These are phyloP conservation scores for Prionace glauca DNA, from an alignment of 2,797 vertebrate species.

Conservation along the genomic window DNA sequence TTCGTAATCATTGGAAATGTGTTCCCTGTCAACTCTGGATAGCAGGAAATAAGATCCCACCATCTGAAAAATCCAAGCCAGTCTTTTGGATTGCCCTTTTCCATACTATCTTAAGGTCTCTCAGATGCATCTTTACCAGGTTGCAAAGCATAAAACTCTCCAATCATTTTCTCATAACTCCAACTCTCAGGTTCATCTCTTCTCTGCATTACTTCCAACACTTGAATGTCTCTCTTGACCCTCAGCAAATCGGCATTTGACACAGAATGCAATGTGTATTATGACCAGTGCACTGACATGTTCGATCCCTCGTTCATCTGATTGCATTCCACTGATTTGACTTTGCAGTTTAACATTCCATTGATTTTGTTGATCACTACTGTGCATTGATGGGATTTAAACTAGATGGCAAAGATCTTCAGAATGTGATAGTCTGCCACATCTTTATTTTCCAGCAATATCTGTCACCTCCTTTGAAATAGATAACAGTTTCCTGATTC, in stretches of 20 bases:
- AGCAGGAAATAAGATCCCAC: no score
- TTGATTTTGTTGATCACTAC: neutral
- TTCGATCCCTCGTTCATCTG: neutral
- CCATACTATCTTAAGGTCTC: neutral
- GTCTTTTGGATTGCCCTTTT: neutral
- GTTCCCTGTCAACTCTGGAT: no score
- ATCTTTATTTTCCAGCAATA: neutral
- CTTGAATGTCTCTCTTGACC: neutral
- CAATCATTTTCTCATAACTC: neutral
- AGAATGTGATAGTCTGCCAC: neutral
- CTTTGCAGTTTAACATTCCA: neutral
- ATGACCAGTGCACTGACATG: neutral
- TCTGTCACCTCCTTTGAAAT: neutral
- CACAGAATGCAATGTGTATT: neutral
- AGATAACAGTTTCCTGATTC: neutral
- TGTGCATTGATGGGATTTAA: neutral
- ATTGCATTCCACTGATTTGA: neutral
- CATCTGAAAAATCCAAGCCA: neutral
- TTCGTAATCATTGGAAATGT: no score
- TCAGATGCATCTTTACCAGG: neutral
- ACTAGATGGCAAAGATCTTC: neutral
- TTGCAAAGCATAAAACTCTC: neutral
- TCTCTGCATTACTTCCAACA: neutral
- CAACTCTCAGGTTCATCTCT: neutral
- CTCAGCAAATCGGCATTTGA: neutral